These are phyloP conservation scores for Bombus soroeensis DNA, from an alignment of 1,140 invertebrate species.

Conservation along the genomic window DNA sequence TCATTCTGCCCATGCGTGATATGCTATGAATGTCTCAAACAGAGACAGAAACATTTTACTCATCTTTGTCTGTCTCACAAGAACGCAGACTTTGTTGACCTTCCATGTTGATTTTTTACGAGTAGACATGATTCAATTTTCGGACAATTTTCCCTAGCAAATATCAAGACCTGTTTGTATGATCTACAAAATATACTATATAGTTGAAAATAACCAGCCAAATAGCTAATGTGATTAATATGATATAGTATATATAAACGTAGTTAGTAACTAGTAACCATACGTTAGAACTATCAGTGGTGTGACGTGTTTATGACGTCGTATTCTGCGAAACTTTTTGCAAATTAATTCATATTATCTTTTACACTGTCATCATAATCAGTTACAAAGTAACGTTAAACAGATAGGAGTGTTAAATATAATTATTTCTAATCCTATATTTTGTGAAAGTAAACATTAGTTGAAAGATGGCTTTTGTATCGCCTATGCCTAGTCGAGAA, in stretches of 20 bases:
- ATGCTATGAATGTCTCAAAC: no score
- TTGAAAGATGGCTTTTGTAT: constrained; percentile 82
- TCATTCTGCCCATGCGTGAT: no score
- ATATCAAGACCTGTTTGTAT: no score
- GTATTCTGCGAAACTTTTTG: not conserved
- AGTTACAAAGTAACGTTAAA: not conserved
- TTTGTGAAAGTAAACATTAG: not conserved
- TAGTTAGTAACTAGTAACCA: not conserved
- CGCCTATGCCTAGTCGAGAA: constrained; percentile 88
- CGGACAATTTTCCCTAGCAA: no score
- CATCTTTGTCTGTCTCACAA: no score
- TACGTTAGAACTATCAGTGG: not conserved
- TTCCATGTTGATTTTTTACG: no score
- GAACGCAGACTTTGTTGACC: no score
- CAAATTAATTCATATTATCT: not conserved
- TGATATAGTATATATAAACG: not conserved
- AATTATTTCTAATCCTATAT: not conserved
- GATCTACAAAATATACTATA: not conserved
- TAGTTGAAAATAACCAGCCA: no score
- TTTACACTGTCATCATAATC: not conserved
- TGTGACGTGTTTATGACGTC: constrained; percentile 24
- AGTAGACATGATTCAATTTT: no score
- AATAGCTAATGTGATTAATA: not conserved
- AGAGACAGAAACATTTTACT: no score
- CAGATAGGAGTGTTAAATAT: not conserved